Conservation (phyloP, 2,888 invertebrate genomes). For the Eledona agricola region DNA sequence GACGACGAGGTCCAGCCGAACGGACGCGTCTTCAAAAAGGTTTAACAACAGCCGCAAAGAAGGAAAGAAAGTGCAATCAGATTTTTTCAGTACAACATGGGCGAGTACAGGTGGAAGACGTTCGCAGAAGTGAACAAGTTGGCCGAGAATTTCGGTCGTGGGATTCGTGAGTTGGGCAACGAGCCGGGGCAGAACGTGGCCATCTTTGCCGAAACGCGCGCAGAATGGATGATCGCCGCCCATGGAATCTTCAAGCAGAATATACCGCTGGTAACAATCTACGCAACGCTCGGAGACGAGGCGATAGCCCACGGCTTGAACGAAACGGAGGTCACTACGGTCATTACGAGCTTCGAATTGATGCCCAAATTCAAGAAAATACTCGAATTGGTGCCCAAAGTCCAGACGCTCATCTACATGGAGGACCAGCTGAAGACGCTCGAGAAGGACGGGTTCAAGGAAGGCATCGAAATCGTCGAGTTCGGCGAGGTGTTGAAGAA, state of each 20-base stretch:
- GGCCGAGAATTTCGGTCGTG: constrained; percentile 82
- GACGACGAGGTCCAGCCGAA: constrained; percentile 95
- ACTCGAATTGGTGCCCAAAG: constrained; percentile 74
- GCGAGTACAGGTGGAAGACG: constrained; percentile 90
- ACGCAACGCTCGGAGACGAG: constrained; percentile 96
- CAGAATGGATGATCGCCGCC: constrained; percentile 97
- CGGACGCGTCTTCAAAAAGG: constrained; percentile 95
- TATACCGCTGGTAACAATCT: constrained; percentile 96
- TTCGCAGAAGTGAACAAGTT: constrained; percentile 81
- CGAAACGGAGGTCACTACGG: constrained; percentile 93
- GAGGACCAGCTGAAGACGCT: constrained; percentile 85
- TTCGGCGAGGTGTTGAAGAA: constrained; percentile 76
- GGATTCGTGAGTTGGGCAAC: constrained; percentile 82
- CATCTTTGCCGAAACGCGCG: constrained; percentile 96
- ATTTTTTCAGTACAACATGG: constrained; percentile 80
- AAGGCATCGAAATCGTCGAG: constrained; percentile 75
- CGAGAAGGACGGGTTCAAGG: constrained; percentile 75
- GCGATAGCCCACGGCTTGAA: constrained; percentile 96
- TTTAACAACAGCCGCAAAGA: constrained; percentile 52
- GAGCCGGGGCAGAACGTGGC: constrained; percentile 79
- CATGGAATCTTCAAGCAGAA: constrained; percentile 96
- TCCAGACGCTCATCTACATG: constrained; percentile 85
- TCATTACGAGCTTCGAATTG: constrained; percentile 92
- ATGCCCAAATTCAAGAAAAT: constrained; percentile 89
- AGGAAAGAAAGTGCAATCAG: neutral